Percentiles rank a stretch among this genome's conserved stretches.
Conservation (phyloP, 2,797 vertebrate species). For the Lacerta bilineata region DNA sequence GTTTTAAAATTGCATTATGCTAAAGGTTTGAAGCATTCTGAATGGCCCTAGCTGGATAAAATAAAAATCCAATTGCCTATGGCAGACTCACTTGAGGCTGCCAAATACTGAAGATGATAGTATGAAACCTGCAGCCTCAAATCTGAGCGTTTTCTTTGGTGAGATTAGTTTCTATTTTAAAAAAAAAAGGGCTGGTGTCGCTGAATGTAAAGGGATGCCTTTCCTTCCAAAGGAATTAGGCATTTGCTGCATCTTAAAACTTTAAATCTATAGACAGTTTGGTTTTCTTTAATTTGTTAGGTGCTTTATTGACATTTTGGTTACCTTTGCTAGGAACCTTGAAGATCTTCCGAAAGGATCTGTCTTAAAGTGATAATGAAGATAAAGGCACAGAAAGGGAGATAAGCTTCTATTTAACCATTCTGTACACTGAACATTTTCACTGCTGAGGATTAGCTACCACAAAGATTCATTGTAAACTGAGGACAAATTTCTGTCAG, state of each 20-base stretch:
- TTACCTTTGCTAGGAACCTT: constrained; percentile 49
- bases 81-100: neutral
- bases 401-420: constrained; percentile 47
- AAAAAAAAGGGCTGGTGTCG: neutral
- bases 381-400: constrained; percentile 26
- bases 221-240: neutral
- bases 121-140: constrained; percentile 5
- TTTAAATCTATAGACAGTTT: constrained; percentile 12
- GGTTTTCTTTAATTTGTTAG: constrained; percentile 51
- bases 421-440: constrained; percentile 36
- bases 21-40: constrained; percentile 9
- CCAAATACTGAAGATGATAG: neutral
- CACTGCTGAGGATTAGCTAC: constrained; percentile 8
- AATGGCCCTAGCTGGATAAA: neutral
- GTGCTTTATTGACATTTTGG: constrained; percentile 42
- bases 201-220: neutral
- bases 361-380: constrained; percentile 48
- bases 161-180: neutral
- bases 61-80: constrained; percentile 3
- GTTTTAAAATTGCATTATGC: neutral
- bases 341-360: constrained; percentile 51
- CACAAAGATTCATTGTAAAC: constrained; percentile 41
- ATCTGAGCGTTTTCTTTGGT: constrained; percentile 3
- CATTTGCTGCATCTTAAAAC: constrained; percentile 41
- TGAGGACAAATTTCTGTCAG: constrained; percentile 1